Evolutionary conservation across 2,797 vertebrate genomes (phyloP), one percentile per base, ranked within the genome.

Genomic region (Vireo griseus): DNA sequence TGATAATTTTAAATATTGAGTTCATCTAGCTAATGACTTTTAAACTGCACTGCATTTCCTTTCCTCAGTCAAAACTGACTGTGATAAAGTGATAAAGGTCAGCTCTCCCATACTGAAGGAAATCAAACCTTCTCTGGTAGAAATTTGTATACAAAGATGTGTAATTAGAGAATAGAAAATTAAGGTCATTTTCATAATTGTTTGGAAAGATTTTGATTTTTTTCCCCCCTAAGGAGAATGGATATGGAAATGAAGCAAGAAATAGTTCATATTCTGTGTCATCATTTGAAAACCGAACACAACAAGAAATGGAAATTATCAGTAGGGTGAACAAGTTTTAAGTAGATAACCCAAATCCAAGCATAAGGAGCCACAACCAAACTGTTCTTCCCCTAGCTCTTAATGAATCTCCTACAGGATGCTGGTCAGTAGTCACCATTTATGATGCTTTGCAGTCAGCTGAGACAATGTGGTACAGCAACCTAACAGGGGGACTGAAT

Each of bases 101-200:
- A 84, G 17, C 42, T 59, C 14, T 45, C 10, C 3, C 55, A 52
- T 7, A 59, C 13, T 40, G 59, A 86, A 86, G 40, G 22, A 91
- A 91, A 61, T 84, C 50, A 72, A 69, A 20, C 18, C 4, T 4
- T 39, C 13, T 6, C 3, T 48, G 25, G 25, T 51, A 92, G 31
- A 88, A 88, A 59, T 66, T 42, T 24, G 29, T 61, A 3, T 17
- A 44, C 17, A 29, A 73, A 61, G 8, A 76, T 55, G 8, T 40
- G 10, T 33, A 66, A 77, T 29, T 68, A 59, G 7, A 51, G 24
- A 71, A 57, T 16, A 28, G 65, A 75, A 77, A 55, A 25, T 11
- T 10, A 33, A 24, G 12, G 45, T 51, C 0, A 0, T 69, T 84
- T 88, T 59, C 16, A 25, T 59, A 16, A 33, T 44, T 2, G 0